phyloP scores from a whole-genome alignment of 2,888 invertebrate species.

The Chloroclysta siterata region DNA sequence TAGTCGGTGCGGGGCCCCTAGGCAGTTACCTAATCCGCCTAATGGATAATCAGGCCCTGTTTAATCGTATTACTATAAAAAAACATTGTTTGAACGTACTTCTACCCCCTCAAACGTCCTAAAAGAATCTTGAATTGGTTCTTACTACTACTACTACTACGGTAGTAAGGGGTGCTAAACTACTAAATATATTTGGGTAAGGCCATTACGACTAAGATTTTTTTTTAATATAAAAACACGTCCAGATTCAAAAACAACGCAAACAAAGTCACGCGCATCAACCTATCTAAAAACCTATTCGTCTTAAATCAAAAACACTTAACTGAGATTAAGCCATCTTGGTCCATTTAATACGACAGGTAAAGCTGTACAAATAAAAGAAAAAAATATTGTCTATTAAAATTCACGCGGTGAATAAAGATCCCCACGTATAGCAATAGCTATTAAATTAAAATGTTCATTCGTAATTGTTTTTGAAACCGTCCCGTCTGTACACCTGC shows the following conservation, averaged over 20 bases:
- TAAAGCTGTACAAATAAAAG: conserved; percentile 30
- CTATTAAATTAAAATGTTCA: conserved; percentile 42
- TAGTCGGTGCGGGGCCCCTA: too few species aligned
- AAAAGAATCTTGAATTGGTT: too few species aligned
- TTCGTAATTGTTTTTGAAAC: conserved; percentile 44
- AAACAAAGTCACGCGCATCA: neutral
- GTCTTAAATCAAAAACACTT: conserved; percentile 11
- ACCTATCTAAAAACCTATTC: neutral
- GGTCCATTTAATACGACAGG: conserved; percentile 26
- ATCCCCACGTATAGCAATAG: conserved; percentile 21
- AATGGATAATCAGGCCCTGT: too few species aligned
- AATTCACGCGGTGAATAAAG: conserved; percentile 40
- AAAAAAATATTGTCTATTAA: conserved; percentile 31
- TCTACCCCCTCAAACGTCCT: too few species aligned
- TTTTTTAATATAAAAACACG: neutral
- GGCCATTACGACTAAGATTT: too few species aligned
- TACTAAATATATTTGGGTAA: too few species aligned
- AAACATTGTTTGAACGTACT: too few species aligned
- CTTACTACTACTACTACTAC: too few species aligned
- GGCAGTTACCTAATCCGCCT: too few species aligned
- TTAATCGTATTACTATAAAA: too few species aligned
- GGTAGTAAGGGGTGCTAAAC: too few species aligned
- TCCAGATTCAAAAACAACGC: neutral
- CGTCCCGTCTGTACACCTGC: conserved; percentile 47
- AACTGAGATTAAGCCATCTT: conserved; percentile 14